phyloP scores from a whole-genome alignment of 2,797 vertebrate genomes.

The Apodemus agrarius region DNA sequence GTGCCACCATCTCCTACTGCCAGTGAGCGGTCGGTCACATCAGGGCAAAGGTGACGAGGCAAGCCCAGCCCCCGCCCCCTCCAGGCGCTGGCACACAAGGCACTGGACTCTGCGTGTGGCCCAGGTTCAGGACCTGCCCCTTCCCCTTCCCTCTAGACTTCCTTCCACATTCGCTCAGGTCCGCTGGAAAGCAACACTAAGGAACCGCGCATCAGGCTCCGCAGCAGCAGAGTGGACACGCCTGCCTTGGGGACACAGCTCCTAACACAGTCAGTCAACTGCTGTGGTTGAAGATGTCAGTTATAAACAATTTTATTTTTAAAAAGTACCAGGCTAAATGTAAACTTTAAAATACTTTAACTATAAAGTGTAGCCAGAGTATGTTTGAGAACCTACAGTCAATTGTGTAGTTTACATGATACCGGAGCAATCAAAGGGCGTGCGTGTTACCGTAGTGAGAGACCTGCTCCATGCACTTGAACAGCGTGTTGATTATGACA shows the following conservation, averaged over 20 bases:
- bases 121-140: not conserved
- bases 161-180: not conserved
- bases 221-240: not conserved
- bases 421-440: conserved; percentile 82
- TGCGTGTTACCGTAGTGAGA: conserved; percentile 87
- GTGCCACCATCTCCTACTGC: conserved; percentile 44
- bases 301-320: conserved; percentile 86
- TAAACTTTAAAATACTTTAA: conserved; percentile 89
- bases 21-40: conserved; percentile 34
- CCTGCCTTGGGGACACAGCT: not conserved
- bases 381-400: conserved; percentile 84
- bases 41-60: not conserved
- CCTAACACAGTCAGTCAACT: conserved; percentile 65
- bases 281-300: conserved; percentile 82
- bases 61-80: not conserved
- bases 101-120: not conserved
- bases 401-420: conserved; percentile 81
- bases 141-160: not conserved
- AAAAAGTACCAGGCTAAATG: conserved; percentile 90
- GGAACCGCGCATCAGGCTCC: not conserved
- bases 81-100: not conserved
- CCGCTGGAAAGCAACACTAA: not conserved
- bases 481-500: conserved; percentile 84
- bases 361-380: conserved; percentile 88
- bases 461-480: conserved; percentile 83